Conservation (phyloP, 2,113 vertebrate genomes). For the Ophiodon elongatus region DNA sequence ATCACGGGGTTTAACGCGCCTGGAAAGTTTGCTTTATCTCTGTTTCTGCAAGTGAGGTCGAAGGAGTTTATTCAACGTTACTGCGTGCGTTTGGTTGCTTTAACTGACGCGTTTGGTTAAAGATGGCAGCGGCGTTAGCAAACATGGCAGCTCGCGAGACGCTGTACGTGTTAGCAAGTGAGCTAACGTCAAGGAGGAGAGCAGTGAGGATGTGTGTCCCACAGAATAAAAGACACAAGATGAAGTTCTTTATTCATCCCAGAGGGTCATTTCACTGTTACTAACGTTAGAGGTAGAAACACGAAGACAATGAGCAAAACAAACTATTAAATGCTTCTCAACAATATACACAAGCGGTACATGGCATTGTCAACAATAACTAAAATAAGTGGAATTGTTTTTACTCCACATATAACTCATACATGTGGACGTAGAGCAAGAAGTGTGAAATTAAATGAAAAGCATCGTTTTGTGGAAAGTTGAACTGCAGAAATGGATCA, state of each 20-base stretch:
- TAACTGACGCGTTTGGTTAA: background rate
- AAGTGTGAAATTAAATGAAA: background rate
- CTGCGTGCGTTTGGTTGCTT: background rate
- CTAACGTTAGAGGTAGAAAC: background rate
- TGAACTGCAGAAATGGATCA: too few relatives aligned
- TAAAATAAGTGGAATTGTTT: background rate
- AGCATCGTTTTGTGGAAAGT: background rate
- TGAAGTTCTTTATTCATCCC: background rate
- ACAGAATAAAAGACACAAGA: background rate
- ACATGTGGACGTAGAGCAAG: too few relatives aligned
- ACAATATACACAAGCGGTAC: background rate
- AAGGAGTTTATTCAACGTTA: background rate
- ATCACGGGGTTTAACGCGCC: background rate
- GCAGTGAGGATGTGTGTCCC: background rate
- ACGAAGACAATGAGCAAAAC: background rate
- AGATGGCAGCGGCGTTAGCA: background rate
- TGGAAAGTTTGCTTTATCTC: background rate
- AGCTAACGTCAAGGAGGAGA: background rate
- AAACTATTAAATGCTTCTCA: background rate
- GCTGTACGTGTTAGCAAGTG: background rate
- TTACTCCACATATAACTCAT: too few relatives aligned
- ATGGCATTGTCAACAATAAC: background rate
- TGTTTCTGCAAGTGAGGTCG: background rate
- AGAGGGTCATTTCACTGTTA: background rate
- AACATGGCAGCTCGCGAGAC: background rate